phyloP scores from a whole-genome alignment of 2,797 vertebrate genomes.

The Holocentrus rufus region DNA sequence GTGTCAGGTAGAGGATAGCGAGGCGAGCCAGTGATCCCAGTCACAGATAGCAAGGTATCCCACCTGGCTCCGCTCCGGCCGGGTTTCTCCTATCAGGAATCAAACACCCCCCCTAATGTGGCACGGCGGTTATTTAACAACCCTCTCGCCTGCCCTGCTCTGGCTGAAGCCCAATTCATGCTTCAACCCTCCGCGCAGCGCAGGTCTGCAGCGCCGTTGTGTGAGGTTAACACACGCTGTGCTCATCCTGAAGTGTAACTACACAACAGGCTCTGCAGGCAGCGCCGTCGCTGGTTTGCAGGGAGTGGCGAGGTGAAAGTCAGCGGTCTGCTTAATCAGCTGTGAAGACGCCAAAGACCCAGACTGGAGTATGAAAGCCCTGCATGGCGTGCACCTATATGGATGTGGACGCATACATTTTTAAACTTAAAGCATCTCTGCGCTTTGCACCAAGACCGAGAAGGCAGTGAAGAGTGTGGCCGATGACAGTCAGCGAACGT shows the following conservation, averaged over 20 bases:
- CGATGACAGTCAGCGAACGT: background rate
- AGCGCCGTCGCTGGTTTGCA: slow-evolving; percentile 5
- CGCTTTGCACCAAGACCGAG: background rate
- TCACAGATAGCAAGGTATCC: slow-evolving; percentile 48
- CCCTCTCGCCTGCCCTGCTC: slow-evolving; percentile 36
- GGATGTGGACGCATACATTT: background rate
- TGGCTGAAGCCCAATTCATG: slow-evolving; percentile 12
- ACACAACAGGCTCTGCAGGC: slow-evolving; percentile 26
- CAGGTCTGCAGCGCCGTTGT: slow-evolving; percentile 16
- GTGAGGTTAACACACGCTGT: slow-evolving; percentile 32
- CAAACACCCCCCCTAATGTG: slow-evolving; percentile 58
- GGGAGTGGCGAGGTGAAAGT: slow-evolving; percentile 3
- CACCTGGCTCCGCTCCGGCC: slow-evolving; percentile 16
- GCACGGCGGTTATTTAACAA: slow-evolving; percentile 54
- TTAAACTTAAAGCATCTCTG: slow-evolving; percentile 3
- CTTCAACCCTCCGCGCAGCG: slow-evolving; percentile 34
- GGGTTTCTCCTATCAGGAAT: slow-evolving; percentile 64
- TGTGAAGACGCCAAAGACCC: background rate
- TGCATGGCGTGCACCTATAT: background rate
- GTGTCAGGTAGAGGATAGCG: slow-evolving; percentile 52
- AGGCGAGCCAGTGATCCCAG: slow-evolving; percentile 43
- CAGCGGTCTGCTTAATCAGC: slow-evolving; percentile 17
- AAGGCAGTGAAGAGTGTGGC: background rate
- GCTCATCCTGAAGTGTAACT: slow-evolving; percentile 37
- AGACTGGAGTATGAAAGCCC: background rate